Percentiles rank a stretch among this genome's conserved stretches.
Evolutionary conservation across 1,140 invertebrate genomes (phyloP).

Genomic region (Trigoniulus corallinus): DNA sequence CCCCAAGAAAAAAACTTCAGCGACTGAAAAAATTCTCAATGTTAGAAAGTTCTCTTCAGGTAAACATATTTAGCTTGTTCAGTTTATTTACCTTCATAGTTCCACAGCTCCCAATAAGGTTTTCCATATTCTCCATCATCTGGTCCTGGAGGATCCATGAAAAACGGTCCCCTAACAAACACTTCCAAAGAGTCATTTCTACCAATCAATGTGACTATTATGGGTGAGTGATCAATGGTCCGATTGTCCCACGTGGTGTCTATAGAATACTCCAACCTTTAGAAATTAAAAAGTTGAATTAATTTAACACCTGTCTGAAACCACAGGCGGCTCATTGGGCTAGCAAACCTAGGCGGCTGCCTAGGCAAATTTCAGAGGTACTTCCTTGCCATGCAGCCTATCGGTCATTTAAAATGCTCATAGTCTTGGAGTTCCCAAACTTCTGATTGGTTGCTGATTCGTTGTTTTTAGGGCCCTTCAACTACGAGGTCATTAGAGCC

Average conservation of each 20-base stretch:
- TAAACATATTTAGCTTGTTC: neutral
- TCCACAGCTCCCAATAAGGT: neutral
- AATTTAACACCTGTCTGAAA: too few species aligned
- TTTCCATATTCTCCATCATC: too few species aligned
- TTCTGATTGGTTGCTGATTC: too few species aligned
- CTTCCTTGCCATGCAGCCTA: too few species aligned
- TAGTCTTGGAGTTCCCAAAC: too few species aligned
- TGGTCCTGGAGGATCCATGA: neutral
- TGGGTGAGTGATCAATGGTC: neutral
- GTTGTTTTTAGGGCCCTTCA: too few species aligned
- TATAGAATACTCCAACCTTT: neutral
- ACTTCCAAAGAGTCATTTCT: neutral
- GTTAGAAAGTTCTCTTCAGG: neutral
- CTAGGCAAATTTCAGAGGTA: too few species aligned
- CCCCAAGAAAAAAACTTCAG: slow-evolving; percentile 2
- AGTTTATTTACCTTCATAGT: slow-evolving; percentile 1
- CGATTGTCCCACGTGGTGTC: neutral
- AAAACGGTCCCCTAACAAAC: neutral
- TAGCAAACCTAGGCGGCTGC: too few species aligned
- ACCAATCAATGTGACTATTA: neutral
- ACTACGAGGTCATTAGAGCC: too few species aligned
- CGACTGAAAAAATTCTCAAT: neutral
- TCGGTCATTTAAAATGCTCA: too few species aligned
- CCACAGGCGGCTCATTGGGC: too few species aligned
- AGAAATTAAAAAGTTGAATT: neutral